Evolutionary conservation across 2,888 invertebrate genomes (phyloP), one percentile per base, ranked within the genome.

Genomic region (Orthonychiurus folsomi): DNA sequence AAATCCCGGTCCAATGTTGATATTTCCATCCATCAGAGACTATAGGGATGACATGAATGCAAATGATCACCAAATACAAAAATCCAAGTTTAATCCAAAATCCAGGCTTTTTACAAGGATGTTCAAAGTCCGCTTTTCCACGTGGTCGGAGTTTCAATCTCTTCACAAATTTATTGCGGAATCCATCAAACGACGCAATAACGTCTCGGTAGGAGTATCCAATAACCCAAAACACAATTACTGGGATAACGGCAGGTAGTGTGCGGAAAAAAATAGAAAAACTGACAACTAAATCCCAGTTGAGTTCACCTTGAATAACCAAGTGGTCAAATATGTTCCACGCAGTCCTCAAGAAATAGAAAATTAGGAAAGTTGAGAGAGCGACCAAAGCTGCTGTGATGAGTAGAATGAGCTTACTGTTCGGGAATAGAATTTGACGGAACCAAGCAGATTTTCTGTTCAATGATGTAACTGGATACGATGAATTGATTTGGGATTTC

Each of bases 151-250:
- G 37, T 37, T 15, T 37, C n/a, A 52, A 9, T 9, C 52, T 5
- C n/a, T 52, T 20, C 52, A 52, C 21, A 23, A 21, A 52, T 52
- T 52, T 23, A 23, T 52, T 23, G 52, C 52, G 52, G 52, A 12
- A 52, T n/a, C 5, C 24, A 23, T 52, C 52, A 23, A 21, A 52
- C n/a, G 52, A 52, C 5, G 52, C 24, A 23, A 52, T 52, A 9
- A 52, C 21, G 24, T 52, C 24, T 20, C 52, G 5, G 21, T 21
- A 20, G 21, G 52, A 21, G 20, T 52, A 23, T 21, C 52, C 52
- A 23, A 21, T 21, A 5, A 20, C n/a, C 52, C 52, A 52, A 23
- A 52, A 9, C 21, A 52, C 24, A 9, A 5, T 5, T 52, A 52
- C 12, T 23, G 52, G 52, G n/a, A 52, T 9, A 9, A 52, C n/a